Conservation (phyloP, 1,140 invertebrate species). For the Penaeus chinensis region DNA sequence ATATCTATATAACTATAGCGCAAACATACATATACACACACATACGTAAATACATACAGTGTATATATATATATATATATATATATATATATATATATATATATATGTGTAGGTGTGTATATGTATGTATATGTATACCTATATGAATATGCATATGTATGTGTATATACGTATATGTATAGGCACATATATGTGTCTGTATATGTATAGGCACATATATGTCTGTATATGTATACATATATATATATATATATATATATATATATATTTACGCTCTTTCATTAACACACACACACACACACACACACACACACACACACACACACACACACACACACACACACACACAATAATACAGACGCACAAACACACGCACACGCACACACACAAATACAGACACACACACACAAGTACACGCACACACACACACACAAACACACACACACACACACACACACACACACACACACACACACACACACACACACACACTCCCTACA, state of each 20-base stretch:
- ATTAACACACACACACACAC: not conserved
- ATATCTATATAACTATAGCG: not conserved
- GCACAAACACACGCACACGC: too few species aligned
- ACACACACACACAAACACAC: too few species aligned
- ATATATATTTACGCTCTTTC: too few species aligned
- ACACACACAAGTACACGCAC: too few species aligned
- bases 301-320: too few species aligned
- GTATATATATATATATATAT: not conserved
- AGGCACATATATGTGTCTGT: not conserved
- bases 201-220: not conserved
- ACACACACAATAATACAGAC: too few species aligned
- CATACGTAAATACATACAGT: not conserved
- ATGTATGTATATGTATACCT: constrained; percentile 12
- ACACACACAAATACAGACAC: too few species aligned
- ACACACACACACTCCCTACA: too few species aligned
- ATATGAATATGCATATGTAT: not conserved
- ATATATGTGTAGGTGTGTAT: not conserved
- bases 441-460: too few species aligned
- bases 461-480: too few species aligned
- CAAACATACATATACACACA: not conserved
- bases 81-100: not conserved
- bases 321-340: too few species aligned
- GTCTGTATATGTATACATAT: not conserved
- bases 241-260: not conserved
- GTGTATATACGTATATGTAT: too few species aligned